phyloP scores from a whole-genome alignment of 2,797 vertebrate species.

The Eremophila alpestris region DNA sequence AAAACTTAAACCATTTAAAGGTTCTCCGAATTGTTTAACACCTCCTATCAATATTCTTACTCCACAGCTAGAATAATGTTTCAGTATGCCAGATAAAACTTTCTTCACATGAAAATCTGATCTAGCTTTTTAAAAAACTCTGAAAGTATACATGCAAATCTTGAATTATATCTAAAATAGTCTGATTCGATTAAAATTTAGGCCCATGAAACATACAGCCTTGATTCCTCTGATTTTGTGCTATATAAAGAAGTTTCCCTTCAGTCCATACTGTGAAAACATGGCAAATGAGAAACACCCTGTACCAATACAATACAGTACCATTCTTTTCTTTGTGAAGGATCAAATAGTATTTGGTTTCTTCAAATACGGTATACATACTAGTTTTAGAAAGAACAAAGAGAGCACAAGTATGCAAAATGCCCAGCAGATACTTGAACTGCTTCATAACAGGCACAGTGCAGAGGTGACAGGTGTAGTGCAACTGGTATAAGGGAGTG shows the following conservation, averaged over 20 bases:
- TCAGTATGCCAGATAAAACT: neutral
- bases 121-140: neutral
- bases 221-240: neutral
- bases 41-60: neutral
- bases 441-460: accelerated
- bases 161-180: neutral
- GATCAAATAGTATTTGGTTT: neutral
- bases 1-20: neutral
- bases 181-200: neutral
- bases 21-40: neutral
- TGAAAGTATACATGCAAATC: neutral
- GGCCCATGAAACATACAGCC: neutral
- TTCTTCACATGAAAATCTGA: slow-evolving; percentile 16
- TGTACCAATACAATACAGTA: neutral
- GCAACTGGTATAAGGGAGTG: neutral
- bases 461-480: neutral
- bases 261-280: neutral
- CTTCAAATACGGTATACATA: neutral
- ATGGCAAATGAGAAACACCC: neutral
- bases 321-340: neutral
- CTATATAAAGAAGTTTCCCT: neutral
- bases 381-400: neutral
- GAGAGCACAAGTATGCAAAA: neutral
- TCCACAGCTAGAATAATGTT: neutral
- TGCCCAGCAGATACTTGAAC: neutral